These are phyloP conservation scores for Agapostemon virescens DNA, from an alignment of 2,888 invertebrate species.

Conservation along the genomic window DNA sequence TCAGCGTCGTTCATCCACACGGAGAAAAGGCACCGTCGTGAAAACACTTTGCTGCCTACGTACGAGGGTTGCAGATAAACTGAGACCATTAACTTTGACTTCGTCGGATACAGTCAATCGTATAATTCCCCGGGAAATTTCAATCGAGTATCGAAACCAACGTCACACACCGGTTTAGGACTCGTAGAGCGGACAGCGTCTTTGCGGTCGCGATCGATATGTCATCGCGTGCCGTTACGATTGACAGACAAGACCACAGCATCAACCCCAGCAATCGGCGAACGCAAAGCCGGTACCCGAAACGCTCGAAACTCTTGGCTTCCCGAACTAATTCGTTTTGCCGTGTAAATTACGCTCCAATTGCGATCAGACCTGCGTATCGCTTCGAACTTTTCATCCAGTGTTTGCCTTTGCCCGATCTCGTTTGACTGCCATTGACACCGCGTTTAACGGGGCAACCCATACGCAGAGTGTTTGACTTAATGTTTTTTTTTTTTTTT, in stretches of 20 bases:
- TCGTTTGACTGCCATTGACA: not conserved
- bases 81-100: not conserved
- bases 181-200: constrained; percentile 43
- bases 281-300: constrained; percentile 58
- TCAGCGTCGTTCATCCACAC: too few relatives aligned
- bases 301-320: constrained; percentile 32
- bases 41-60: too few relatives aligned
- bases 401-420: constrained; percentile 25
- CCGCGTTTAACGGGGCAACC: not conserved
- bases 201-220: constrained; percentile 55
- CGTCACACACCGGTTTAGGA: constrained; percentile 13
- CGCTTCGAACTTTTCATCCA: constrained; percentile 17
- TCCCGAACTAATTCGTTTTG: constrained; percentile 27
- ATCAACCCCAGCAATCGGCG: constrained; percentile 58
- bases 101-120: constrained; percentile 9
- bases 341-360: constrained; percentile 20
- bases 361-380: not conserved
- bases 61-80: too few relatives aligned
- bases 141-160: constrained; percentile 8
- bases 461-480: not conserved
- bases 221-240: constrained; percentile 46
- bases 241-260: constrained; percentile 60
- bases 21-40: too few relatives aligned
- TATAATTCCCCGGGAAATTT: constrained; percentile 8
- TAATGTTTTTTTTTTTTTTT: not conserved